Conservation (phyloP, 2,797 vertebrate genomes). For the Acanthurus lineatus region DNA sequence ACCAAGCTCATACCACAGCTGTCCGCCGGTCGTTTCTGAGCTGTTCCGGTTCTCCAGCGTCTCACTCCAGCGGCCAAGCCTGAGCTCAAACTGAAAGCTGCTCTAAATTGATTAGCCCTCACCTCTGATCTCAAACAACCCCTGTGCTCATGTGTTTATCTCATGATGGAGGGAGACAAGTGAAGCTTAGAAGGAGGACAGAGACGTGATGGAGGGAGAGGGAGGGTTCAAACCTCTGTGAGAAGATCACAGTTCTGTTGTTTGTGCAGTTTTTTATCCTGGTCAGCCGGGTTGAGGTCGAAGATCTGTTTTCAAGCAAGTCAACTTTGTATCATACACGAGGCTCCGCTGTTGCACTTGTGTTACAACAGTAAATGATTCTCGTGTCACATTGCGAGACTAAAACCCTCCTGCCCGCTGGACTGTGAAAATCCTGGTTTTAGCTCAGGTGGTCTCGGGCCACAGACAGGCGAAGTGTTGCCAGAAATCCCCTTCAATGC, state of each 20-base stretch:
- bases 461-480: conserved; percentile 22
- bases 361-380: conserved; percentile 35
- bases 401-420: conserved; percentile 36
- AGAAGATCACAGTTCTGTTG: neutral
- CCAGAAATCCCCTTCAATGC: conserved; percentile 52
- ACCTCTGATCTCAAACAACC: conserved; percentile 29
- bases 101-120: conserved; percentile 51
- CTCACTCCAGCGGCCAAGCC: neutral
- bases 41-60: neutral
- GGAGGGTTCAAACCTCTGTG: neutral
- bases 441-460: conserved; percentile 45
- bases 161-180: neutral
- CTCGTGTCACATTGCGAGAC: conserved; percentile 29
- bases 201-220: neutral
- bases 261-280: neutral
- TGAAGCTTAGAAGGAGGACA: neutral
- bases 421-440: conserved; percentile 35
- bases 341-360: conserved; percentile 11
- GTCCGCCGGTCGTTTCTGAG: neutral
- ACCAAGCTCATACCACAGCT: conserved; percentile 4
- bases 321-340: neutral
- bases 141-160: neutral
- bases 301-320: conserved; percentile 1
- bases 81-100: conserved; percentile 40
- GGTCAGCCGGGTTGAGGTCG: conserved; percentile 5